A percentile compares a stretch with the other conserved stretches of the same genome.
phyloP scores from a whole-genome alignment of 2,888 invertebrate genomes.

The Eupithecia vulgata region DNA sequence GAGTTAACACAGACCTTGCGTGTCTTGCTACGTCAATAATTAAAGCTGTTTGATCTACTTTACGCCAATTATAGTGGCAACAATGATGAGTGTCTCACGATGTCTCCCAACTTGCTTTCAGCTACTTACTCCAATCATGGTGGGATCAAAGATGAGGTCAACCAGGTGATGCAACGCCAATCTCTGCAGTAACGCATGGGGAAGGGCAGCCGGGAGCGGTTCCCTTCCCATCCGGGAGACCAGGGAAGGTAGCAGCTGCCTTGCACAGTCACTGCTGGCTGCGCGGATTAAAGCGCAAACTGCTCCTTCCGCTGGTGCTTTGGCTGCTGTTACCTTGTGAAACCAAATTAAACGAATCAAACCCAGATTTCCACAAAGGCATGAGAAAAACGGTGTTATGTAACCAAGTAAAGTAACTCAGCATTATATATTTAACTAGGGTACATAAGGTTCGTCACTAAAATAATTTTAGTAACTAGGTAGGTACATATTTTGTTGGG shows the following conservation, averaged over 20 bases:
- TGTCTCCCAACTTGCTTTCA: background rate
- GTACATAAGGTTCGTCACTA: too few relatives aligned
- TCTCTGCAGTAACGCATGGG: conserved; percentile 74
- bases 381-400: background rate
- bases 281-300: conserved; percentile 75
- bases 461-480: background rate
- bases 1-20: background rate
- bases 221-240: conserved; percentile 79
- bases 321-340: conserved; percentile 69
- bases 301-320: conserved; percentile 77
- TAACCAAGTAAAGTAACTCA: background rate
- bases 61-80: background rate
- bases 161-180: conserved; percentile 73
- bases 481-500: too few relatives aligned
- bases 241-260: conserved; percentile 71
- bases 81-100: background rate
- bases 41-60: background rate
- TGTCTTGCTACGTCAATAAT: background rate
- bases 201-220: conserved; percentile 78
- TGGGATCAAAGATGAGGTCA: conserved; percentile 73
- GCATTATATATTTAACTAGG: background rate
- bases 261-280: conserved; percentile 66
- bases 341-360: background rate
- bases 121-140: conserved; percentile 67
- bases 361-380: background rate